A percentile compares a stretch with the other conserved stretches of the same genome.
phyloP scores from a whole-genome alignment of 2,888 invertebrate genomes.

The Troides helena region DNA sequence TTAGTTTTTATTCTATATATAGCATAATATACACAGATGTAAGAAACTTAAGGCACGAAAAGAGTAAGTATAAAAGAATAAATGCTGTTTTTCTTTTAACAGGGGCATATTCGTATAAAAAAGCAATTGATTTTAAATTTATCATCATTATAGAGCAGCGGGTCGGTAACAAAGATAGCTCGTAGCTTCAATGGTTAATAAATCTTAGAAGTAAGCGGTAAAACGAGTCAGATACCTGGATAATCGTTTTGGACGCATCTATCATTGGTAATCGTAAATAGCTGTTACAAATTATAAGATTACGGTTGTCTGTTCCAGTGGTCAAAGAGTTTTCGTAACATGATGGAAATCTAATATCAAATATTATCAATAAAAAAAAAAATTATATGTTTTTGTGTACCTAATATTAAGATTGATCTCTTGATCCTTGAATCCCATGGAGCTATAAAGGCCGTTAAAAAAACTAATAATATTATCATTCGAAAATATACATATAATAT shows the following conservation, averaged over 20 bases:
- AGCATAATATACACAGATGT: too few relatives aligned
- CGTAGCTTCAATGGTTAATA: constrained; percentile 13
- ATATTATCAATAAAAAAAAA: not conserved
- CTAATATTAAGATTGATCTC: not conserved
- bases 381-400: not conserved
- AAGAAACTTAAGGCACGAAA: too few relatives aligned
- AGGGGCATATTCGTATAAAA: not conserved
- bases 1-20: too few relatives aligned
- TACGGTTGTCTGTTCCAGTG: not conserved
- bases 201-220: constrained; percentile 21
- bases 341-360: not conserved
- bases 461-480: too few relatives aligned
- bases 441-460: too few relatives aligned
- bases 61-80: too few relatives aligned
- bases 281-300: constrained; percentile 7
- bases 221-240: constrained; percentile 7
- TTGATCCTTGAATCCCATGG: too few relatives aligned
- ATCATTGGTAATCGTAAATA: constrained; percentile 9
- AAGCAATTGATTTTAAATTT: constrained; percentile 19
- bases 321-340: too few relatives aligned
- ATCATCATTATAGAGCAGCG: constrained; percentile 15
- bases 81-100: too few relatives aligned
- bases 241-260: constrained; percentile 12
- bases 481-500: too few relatives aligned
- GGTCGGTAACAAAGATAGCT: constrained; percentile 6